Evolutionary conservation across 2,797 vertebrate species (phyloP).

Genomic region (Microhierax caerulescens): DNA sequence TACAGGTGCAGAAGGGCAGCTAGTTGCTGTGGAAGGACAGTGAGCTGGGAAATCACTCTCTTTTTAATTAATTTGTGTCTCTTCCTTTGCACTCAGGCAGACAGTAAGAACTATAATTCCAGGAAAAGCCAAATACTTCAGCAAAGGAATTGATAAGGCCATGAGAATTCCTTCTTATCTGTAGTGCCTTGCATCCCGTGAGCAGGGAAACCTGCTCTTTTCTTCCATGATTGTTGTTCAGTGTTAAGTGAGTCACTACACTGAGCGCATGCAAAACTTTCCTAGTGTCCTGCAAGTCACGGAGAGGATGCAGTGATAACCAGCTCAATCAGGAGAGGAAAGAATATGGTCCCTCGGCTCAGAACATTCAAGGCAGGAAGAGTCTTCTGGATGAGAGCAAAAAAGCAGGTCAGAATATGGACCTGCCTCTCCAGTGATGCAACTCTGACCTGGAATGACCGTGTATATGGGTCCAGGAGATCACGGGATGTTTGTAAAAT

Average conservation of each 20-base stretch:
- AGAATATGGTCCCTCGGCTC: not conserved
- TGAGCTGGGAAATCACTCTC: not conserved
- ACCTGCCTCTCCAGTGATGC: conserved; percentile 31
- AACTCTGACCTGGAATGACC: conserved; percentile 65
- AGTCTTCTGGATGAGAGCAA: not conserved
- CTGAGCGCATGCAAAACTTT: not conserved
- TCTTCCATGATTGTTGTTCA: not conserved
- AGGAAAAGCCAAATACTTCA: conserved; percentile 1
- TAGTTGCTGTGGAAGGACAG: not conserved
- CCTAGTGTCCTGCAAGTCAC: not conserved
- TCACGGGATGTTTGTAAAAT: conserved; percentile 70
- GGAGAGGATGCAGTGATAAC: not conserved
- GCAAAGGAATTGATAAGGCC: not conserved
- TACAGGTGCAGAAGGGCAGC: not conserved
- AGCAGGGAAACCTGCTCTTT: not conserved
- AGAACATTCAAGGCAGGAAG: not conserved
- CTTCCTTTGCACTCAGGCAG: not conserved
- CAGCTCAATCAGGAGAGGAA: not conserved
- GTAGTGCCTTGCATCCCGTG: not conserved
- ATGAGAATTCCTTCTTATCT: not conserved
- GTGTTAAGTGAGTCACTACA: not conserved
- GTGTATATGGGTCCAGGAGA: conserved; percentile 46
- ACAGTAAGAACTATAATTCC: not conserved
- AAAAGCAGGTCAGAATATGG: conserved; percentile 34
- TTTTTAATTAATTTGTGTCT: not conserved